Evolutionary conservation across 2,888 invertebrate species (phyloP), one percentile per base, ranked within the genome.

Genomic region (Drosophila atripex): DNA sequence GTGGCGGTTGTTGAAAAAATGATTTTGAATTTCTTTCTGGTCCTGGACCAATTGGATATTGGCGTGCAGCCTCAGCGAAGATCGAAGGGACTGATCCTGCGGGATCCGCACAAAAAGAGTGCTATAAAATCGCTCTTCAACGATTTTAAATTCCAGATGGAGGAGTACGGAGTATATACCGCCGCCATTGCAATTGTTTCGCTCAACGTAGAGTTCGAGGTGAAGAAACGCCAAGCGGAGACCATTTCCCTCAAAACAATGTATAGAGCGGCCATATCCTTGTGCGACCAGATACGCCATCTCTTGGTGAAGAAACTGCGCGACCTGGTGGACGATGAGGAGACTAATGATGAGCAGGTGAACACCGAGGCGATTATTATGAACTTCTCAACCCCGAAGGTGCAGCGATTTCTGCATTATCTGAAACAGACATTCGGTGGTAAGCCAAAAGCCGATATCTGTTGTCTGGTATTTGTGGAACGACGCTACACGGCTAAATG

Each of bases 401-500:
- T 97, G 0, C 75, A 92, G 3, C 88, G 93, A 38, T 89, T 97
- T 32, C 89, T 97, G 1, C 90, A 93, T 0, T 92, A 95, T 66
- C 89, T 97, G 8, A 92, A 93, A 58, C 92, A 93, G 38, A 94
- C 93, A 79, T 93, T 93, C 88, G 92, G 92, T 1, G 51, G 84
- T 25, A 80, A 90, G 72, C 77, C 80, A 3, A 71, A 79, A n/a
- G n/a, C n/a, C 1, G 90, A 91, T 12, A 86, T 92, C 14, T 83
- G 86, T 59, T 90, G 90, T 56, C 71, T 92, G 12, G 55, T 92
- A 7, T 92, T 92, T 61, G 89, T 91, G 0, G 78, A 91, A 46
- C 83, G 91, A 0, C 89, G 97, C 50, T 95, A 95, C 76, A 95
- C 96, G 0, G 95, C 97, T 0, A 95, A 96, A 91, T 93, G 96